phyloP scores from a whole-genome alignment of 2,888 invertebrate species.

The Arctia plantaginis region DNA sequence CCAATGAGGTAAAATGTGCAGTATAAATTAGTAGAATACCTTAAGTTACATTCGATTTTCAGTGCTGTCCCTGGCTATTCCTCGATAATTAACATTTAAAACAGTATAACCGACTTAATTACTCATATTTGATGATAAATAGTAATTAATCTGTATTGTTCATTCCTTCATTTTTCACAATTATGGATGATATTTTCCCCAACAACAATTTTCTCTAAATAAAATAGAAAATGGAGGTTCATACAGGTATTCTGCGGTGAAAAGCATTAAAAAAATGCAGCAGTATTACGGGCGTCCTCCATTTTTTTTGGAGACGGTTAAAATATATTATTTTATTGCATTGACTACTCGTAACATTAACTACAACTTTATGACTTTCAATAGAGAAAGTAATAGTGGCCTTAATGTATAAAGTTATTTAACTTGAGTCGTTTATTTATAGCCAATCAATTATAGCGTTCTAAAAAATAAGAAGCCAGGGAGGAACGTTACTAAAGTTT shows the following conservation, averaged over 20 bases:
- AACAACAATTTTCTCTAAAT: too few relatives aligned
- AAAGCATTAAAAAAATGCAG: background rate
- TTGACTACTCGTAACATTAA: constrained; percentile 2
- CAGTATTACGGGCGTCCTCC: background rate
- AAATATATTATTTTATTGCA: background rate
- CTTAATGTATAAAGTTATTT: constrained; percentile 28
- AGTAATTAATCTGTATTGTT: too few relatives aligned
- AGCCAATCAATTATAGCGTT: constrained; percentile 9
- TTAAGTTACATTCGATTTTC: background rate
- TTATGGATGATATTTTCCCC: too few relatives aligned
- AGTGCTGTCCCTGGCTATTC: too few relatives aligned
- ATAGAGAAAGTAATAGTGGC: constrained; percentile 35
- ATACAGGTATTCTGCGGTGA: too few relatives aligned
- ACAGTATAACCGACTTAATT: too few relatives aligned
- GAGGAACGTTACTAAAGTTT: background rate
- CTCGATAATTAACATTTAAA: too few relatives aligned
- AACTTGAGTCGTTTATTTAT: constrained; percentile 21
- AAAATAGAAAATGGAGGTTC: too few relatives aligned
- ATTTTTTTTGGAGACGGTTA: background rate
- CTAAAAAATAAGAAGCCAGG: background rate
- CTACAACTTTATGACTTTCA: constrained; percentile 35
- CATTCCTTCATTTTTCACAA: too few relatives aligned
- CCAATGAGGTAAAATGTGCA: background rate
- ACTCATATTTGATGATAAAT: too few relatives aligned
- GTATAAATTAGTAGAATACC: constrained; percentile 1